Conservation (phyloP, 2,797 vertebrate genomes). For the Rhyacichthys aspro region DNA sequence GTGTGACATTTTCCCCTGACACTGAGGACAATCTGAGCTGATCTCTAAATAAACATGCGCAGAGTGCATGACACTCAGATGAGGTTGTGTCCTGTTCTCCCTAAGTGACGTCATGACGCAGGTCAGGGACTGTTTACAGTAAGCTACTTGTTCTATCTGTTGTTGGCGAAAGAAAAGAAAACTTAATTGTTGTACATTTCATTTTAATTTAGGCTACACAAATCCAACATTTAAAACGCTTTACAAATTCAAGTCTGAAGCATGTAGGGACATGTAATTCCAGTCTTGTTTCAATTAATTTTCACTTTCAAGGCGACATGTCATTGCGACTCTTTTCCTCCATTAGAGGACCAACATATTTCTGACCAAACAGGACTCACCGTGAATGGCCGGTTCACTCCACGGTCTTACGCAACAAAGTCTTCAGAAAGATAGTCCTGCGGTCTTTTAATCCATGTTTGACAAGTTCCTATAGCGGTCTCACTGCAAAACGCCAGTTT, state of each 20-base stretch:
- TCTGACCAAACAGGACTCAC: slow-evolving; percentile 49
- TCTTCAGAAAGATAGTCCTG: background rate
- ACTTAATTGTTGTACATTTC: no score
- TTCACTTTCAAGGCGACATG: slow-evolving; percentile 63
- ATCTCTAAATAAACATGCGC: background rate
- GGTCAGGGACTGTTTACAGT: slow-evolving; percentile 9
- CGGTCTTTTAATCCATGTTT: slow-evolving; percentile 19
- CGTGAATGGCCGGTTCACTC: slow-evolving; percentile 27
- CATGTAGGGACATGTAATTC: background rate
- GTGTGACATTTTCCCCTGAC: background rate
- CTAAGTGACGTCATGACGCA: slow-evolving; percentile 3
- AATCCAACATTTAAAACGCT: no score
- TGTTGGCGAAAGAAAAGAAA: slow-evolving; percentile 1
- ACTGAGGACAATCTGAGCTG: no score
- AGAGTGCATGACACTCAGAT: background rate
- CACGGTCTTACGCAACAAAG: background rate
- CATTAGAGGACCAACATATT: slow-evolving; percentile 55
- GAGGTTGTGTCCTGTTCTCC: background rate
- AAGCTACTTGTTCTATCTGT: background rate
- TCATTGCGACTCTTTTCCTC: slow-evolving; percentile 58
- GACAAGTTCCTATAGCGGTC: fast-evolving
- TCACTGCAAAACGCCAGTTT: slow-evolving; percentile 2
- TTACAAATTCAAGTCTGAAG: background rate
- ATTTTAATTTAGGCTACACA: no score
- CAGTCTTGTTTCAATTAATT: slow-evolving; percentile 6